Evolutionary conservation across 2,113 vertebrate species (phyloP).

Genomic region (Acinonyx jubatus): DNA sequence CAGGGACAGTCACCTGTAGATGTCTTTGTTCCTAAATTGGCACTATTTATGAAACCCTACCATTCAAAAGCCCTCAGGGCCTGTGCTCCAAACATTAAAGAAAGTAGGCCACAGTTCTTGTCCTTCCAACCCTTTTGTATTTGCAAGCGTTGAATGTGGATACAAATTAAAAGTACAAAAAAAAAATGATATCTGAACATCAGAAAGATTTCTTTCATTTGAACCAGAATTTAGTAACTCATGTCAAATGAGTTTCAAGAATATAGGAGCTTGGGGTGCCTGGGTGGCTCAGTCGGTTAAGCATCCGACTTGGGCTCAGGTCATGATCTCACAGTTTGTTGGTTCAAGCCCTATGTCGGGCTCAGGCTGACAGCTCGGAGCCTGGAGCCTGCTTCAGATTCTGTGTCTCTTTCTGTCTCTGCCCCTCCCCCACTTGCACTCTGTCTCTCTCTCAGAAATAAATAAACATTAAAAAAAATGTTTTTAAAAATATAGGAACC

Average conservation of each 20-base stretch:
- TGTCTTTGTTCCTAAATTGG: not conserved
- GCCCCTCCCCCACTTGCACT: too few relatives aligned
- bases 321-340: not conserved
- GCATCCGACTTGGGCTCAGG: not conserved
- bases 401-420: too few relatives aligned
- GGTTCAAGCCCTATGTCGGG: too few relatives aligned
- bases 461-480: not conserved
- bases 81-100: not conserved
- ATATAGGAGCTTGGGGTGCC: not conserved
- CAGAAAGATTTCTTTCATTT: not conserved
- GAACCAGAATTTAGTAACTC: not conserved
- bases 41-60: not conserved
- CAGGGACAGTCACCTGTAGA: not conserved
- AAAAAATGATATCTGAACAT: not conserved
- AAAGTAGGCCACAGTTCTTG: not conserved
- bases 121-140: not conserved
- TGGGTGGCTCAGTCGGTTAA: not conserved
- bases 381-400: too few relatives aligned
- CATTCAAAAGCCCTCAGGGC: not conserved
- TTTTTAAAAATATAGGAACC: not conserved
- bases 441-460: too few relatives aligned
- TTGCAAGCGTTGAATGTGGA: not conserved
- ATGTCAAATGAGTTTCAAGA: not conserved
- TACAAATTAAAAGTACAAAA: constrained; percentile 3
- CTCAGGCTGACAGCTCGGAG: too few relatives aligned